A percentile compares a stretch with the other conserved stretches of the same genome.
These are phyloP conservation scores for Bugula neritina DNA, from an alignment of 2,888 invertebrate genomes.

Conservation along the genomic window DNA sequence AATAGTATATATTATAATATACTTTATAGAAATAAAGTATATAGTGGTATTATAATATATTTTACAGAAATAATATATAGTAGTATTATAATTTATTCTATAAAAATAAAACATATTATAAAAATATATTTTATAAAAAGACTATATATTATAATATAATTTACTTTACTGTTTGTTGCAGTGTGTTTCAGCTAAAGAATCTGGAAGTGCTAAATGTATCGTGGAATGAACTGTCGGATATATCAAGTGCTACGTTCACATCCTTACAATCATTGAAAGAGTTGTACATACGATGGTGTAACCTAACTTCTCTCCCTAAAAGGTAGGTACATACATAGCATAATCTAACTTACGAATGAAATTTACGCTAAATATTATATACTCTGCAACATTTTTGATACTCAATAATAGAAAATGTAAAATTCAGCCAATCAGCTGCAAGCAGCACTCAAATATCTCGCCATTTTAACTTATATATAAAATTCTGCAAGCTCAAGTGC, in stretches of 20 bases:
- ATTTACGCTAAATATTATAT: no score
- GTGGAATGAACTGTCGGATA: neutral
- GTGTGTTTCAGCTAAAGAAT: neutral
- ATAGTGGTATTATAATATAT: no score
- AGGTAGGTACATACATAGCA: neutral
- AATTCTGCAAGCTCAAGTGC: no score
- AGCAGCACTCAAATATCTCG: no score
- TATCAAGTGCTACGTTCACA: neutral
- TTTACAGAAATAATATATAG: no score
- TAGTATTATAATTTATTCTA: neutral
- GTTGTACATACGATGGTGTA: neutral
- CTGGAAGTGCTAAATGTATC: neutral
- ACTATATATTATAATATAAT: neutral
- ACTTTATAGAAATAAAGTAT: no score
- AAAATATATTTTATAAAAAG: neutral
- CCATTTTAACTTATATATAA: no score
- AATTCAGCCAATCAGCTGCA: no score
- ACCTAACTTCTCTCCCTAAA: neutral
- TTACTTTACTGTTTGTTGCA: neutral
- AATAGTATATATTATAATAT: no score
- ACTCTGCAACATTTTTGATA: no score
- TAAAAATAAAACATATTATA: neutral
- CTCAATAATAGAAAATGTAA: no score
- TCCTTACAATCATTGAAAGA: neutral
- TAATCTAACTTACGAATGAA: neutral